Conservation (phyloP, 2,888 invertebrate species). For the Sussaba pulchella region DNA sequence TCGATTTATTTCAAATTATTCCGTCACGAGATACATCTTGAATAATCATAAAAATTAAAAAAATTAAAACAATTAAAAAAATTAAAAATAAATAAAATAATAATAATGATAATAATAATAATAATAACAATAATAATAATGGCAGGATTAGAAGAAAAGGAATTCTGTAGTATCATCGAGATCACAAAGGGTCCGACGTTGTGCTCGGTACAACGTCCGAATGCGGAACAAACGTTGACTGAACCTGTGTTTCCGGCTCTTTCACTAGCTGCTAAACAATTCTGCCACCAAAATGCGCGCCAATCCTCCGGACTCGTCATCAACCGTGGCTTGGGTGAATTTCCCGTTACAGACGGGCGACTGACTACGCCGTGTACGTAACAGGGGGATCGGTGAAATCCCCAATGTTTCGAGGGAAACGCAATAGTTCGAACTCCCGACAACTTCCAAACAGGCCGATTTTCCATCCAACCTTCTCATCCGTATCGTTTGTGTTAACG, state of each 20-base stretch:
- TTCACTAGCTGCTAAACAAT: slow-evolving; percentile 15
- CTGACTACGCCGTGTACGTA: slow-evolving; percentile 18
- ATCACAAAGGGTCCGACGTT: background rate
- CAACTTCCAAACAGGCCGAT: slow-evolving; percentile 74
- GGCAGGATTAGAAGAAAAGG: background rate
- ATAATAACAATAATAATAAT: too few species aligned
- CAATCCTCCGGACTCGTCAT: slow-evolving; percentile 29
- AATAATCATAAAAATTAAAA: background rate
- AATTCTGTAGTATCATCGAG: slow-evolving; percentile 25
- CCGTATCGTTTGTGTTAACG: slow-evolving; percentile 25
- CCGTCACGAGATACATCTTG: slow-evolving; percentile 2
- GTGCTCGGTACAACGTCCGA: slow-evolving; percentile 11
- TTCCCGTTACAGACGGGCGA: slow-evolving; percentile 58
- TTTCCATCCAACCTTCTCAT: slow-evolving; percentile 66
- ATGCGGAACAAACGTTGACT: slow-evolving; percentile 44
- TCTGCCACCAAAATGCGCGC: background rate
- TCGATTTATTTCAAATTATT: slow-evolving; percentile 76
- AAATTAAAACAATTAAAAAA: too few species aligned
- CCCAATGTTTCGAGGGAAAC: slow-evolving; percentile 27
- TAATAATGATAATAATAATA: too few species aligned
- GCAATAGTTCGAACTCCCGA: slow-evolving; percentile 27
- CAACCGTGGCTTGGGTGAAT: slow-evolving; percentile 30
- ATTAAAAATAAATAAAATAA: too few species aligned
- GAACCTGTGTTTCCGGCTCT: slow-evolving; percentile 14
- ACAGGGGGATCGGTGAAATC: slow-evolving; percentile 10